These are phyloP conservation scores for Melanchra persicariae DNA, from an alignment of 2,888 invertebrate species.

Conservation along the genomic window DNA sequence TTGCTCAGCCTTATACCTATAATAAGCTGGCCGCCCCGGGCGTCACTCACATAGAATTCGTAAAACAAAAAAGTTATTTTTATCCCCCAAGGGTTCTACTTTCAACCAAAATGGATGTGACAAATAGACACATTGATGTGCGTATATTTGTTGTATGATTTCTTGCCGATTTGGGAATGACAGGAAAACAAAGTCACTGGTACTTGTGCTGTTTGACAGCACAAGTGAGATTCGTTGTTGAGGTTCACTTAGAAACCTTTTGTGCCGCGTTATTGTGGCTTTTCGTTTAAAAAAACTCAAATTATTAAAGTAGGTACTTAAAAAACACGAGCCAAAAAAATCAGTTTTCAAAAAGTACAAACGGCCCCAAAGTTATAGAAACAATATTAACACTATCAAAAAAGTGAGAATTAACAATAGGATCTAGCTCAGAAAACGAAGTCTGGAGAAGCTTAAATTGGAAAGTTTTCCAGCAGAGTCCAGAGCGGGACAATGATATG, in stretches of 20 bases:
- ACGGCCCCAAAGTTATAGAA: background rate
- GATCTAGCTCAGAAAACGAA: background rate
- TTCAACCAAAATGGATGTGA: slow-evolving; percentile 51
- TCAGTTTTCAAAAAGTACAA: background rate
- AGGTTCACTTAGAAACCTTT: background rate
- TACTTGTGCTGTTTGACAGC: slow-evolving; percentile 10
- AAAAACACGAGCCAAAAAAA: background rate
- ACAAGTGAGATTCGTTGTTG: slow-evolving; percentile 17
- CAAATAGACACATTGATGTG: slow-evolving; percentile 57
- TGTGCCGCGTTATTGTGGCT: background rate
- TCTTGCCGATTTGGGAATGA: slow-evolving; percentile 45
- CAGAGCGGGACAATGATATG: slow-evolving; percentile 16
- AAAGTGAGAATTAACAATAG: background rate
- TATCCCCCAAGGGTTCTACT: slow-evolving; percentile 49
- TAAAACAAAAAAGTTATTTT: slow-evolving; percentile 61
- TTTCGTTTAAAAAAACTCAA: background rate
- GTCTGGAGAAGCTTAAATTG: slow-evolving; percentile 1
- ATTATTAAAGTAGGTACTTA: background rate
- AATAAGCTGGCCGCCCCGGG: slow-evolving; percentile 46
- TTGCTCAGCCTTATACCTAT: slow-evolving; percentile 33
- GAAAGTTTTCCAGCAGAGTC: slow-evolving; percentile 10
- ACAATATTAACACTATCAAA: background rate
- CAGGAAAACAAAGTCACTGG: slow-evolving; percentile 36
- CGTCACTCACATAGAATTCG: slow-evolving; percentile 50
- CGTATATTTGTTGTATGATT: slow-evolving; percentile 48